These are phyloP conservation scores for Porites rus DNA, from an alignment of 92 coral and sea anemone genomes.

Conservation along the genomic window DNA sequence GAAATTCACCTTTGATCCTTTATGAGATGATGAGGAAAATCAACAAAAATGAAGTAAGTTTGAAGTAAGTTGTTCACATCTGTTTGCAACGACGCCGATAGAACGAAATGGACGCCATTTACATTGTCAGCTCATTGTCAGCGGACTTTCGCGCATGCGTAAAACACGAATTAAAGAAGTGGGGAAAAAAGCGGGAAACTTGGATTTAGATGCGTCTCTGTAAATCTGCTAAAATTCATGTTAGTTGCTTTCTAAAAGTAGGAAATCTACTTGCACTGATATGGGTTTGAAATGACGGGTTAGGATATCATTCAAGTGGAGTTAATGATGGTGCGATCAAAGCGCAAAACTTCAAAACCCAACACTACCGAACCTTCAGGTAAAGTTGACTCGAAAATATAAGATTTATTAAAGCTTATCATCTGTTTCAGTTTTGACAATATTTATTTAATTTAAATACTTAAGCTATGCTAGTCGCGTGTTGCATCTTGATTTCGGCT, in stretches of 20 bases:
- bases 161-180: not conserved
- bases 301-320: not conserved
- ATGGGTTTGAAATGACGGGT: not conserved
- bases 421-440: too few species aligned
- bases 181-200: slow-evolving; percentile 26
- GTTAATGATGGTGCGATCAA: slow-evolving; percentile 76
- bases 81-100: too few species aligned
- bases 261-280: not conserved
- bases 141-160: slow-evolving; percentile 33
- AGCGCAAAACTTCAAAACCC: slow-evolving; percentile 51
- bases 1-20: too few species aligned
- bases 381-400: not conserved
- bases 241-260: not conserved
- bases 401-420: too few species aligned
- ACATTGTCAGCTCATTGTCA: slow-evolving; percentile 4
- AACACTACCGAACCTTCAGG: slow-evolving; percentile 28
- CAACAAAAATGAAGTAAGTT: too few species aligned
- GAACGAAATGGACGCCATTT: too few species aligned
- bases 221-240: not conserved
- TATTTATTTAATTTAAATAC: too few species aligned
- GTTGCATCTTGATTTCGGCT: too few species aligned
- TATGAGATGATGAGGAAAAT: too few species aligned
- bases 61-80: too few species aligned
- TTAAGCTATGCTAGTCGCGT: too few species aligned
- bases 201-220: not conserved